phyloP scores from a whole-genome alignment of 35 echinoderm and acorn worm species.

The Ophiothrix spiculata region DNA sequence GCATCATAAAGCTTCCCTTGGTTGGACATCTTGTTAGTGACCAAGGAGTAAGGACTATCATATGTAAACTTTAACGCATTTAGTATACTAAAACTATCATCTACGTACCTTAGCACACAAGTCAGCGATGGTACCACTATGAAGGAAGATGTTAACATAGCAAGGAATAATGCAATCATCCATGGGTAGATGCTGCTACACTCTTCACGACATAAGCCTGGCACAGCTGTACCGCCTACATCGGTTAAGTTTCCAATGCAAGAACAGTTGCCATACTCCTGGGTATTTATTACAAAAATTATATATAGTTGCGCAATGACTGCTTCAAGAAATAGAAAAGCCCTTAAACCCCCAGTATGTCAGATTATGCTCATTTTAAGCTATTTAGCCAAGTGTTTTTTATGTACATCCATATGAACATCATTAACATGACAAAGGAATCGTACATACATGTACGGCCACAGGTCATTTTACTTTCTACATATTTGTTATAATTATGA shows the following conservation, averaged over 20 bases:
- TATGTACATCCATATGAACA: no score
- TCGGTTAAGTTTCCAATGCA: not conserved
- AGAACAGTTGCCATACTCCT: not conserved
- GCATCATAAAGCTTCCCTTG: not conserved
- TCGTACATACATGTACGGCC: no score
- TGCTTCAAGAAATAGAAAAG: no score
- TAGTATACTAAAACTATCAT: not conserved
- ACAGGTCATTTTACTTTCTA: no score
- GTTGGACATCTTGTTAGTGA: not conserved
- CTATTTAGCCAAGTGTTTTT: no score
- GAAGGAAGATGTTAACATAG: not conserved
- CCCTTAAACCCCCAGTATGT: no score
- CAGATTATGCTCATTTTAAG: no score
- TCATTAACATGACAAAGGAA: no score
- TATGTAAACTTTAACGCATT: not conserved
- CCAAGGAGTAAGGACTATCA: not conserved
- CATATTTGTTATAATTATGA: no score
- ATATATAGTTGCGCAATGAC: no score
- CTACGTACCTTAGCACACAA: not conserved
- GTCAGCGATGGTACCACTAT: not conserved
- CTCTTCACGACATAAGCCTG: not conserved
- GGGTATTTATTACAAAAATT: no score
- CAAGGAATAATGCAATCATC: not conserved
- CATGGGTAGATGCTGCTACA: not conserved
- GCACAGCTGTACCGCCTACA: not conserved